Percentiles rank a stretch among this genome's conserved stretches.
Evolutionary conservation across 2,888 invertebrate genomes (phyloP).

Genomic region (Thyatira batis): DNA sequence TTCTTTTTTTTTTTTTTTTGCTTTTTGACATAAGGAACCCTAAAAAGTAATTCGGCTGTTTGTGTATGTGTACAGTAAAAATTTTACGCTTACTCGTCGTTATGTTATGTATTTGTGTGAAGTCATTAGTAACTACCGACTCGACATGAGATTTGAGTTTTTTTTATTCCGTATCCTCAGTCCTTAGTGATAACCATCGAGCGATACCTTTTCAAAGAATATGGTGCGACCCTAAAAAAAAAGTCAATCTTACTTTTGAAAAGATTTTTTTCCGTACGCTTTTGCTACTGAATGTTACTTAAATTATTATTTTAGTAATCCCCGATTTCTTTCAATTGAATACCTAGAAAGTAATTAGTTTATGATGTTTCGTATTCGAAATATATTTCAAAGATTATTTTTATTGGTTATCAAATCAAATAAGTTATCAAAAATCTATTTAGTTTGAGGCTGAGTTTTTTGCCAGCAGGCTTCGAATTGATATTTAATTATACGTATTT

Average conservation of each 20-base stretch:
- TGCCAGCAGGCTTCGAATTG: no score
- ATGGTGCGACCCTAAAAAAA: not conserved
- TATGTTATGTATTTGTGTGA: slow-evolving; percentile 56
- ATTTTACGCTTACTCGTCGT: slow-evolving; percentile 57
- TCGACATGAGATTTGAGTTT: slow-evolving; percentile 37
- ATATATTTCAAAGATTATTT: no score
- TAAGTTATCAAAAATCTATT: no score
- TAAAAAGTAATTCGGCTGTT: slow-evolving; percentile 29
- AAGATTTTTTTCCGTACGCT: no score
- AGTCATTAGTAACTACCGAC: slow-evolving; percentile 52
- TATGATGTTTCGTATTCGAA: no score
- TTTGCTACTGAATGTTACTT: not conserved
- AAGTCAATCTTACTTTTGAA: not conserved
- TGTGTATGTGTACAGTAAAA: slow-evolving; percentile 48
- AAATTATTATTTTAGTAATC: no score
- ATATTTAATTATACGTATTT: not conserved
- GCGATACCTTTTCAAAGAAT: not conserved
- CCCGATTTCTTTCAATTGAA: no score
- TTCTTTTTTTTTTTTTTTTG: not conserved
- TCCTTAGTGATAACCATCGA: slow-evolving; percentile 15
- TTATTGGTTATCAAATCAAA: no score
- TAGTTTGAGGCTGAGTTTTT: no score
- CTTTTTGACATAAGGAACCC: slow-evolving; percentile 26
- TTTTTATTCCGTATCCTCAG: slow-evolving; percentile 26
- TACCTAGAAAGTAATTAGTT: no score